phyloP scores from a whole-genome alignment of 2,113 vertebrate genomes.

The Coturnix japonica region DNA sequence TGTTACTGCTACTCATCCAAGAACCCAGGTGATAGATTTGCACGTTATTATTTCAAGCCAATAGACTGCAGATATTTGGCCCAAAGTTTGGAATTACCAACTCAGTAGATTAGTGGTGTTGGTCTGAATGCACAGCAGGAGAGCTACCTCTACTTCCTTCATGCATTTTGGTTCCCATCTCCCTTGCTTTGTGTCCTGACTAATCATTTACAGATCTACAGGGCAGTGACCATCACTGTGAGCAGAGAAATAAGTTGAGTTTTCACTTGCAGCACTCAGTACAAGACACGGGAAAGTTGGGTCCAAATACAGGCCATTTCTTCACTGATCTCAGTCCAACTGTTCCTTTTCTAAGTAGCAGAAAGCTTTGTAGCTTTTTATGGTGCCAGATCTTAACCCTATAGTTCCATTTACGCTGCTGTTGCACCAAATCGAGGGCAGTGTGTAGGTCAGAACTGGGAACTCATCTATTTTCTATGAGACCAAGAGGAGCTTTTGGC shows the following conservation, averaged over 20 bases:
- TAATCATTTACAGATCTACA: background rate
- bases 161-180: background rate
- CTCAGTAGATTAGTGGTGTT: background rate
- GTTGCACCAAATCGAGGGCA: background rate
- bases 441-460: rapidly evolving
- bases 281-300: background rate
- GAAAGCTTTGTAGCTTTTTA: background rate
- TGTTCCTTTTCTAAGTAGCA: rapidly evolving
- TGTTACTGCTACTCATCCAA: background rate
- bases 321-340: background rate
- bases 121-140: background rate
- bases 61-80: background rate
- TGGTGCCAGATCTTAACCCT: background rate
- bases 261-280: background rate
- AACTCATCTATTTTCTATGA: background rate
- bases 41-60: background rate
- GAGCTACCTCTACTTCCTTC: rapidly evolving
- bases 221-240: rapidly evolving
- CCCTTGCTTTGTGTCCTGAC: background rate
- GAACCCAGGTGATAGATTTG: rapidly evolving
- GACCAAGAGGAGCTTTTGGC: background rate
- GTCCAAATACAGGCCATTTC: background rate
- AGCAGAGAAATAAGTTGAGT: background rate
- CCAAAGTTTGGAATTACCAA: background rate
- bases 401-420: background rate